Evolutionary conservation across 2,888 invertebrate genomes (phyloP).

Genomic region (Teinopalpus imperialis): DNA sequence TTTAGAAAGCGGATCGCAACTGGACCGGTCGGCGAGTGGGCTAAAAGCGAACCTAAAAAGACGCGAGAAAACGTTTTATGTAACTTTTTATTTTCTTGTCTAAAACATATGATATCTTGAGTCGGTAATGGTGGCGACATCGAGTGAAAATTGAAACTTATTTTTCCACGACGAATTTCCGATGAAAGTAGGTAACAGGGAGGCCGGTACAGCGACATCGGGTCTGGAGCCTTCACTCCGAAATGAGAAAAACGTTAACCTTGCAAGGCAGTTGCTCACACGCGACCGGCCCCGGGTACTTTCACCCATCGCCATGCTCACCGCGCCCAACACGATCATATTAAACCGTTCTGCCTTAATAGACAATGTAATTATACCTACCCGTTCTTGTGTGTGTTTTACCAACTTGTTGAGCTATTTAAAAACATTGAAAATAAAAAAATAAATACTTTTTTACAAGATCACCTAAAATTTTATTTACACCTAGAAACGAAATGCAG

Average conservation of each 20-base stretch:
- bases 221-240: conserved; percentile 59
- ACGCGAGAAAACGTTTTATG: conserved; percentile 39
- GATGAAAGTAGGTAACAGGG: conserved; percentile 56
- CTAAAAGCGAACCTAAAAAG: conserved; percentile 55
- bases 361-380: conserved; percentile 47
- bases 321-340: conserved; percentile 35
- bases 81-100: conserved; percentile 30
- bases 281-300: conserved; percentile 61
- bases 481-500: too few species aligned
- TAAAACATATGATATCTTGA: conserved; percentile 1
- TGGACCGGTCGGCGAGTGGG: conserved; percentile 57
- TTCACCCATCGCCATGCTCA: conserved; percentile 67
- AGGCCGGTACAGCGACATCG: conserved; percentile 49
- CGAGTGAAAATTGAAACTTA: conserved; percentile 48
- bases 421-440: background rate
- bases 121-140: conserved; percentile 1
- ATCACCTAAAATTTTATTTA: too few species aligned
- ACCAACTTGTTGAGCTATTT: conserved; percentile 6
- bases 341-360: conserved; percentile 54
- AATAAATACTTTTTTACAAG: background rate
- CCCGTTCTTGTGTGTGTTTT: conserved; percentile 26
- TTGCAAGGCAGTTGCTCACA: conserved; percentile 64
- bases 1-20: conserved; percentile 74
- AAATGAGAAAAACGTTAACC: conserved; percentile 77
- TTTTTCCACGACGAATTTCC: conserved; percentile 67